phyloP scores from a whole-genome alignment of 2,888 invertebrate genomes.

The Troides oblongomaculatus region DNA sequence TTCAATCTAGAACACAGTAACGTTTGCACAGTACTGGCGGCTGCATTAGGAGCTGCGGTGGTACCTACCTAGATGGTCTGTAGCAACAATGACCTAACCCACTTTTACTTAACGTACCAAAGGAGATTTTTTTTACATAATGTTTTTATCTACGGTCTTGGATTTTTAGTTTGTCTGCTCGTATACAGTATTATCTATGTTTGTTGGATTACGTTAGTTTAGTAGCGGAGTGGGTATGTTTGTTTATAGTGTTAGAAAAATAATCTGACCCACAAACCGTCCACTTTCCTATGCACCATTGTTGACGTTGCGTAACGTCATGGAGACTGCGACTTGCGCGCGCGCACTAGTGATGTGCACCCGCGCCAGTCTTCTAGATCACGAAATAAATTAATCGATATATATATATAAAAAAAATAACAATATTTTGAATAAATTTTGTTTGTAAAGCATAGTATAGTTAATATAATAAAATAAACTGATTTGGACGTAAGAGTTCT shows the following conservation, averaged over 20 bases:
- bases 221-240: constrained; percentile 10
- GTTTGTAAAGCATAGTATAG: not conserved
- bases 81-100: too few species aligned
- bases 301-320: constrained; percentile 35
- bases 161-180: not conserved
- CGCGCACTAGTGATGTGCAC: constrained; percentile 6
- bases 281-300: constrained; percentile 31
- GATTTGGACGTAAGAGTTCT: too few species aligned
- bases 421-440: not conserved
- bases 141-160: not conserved
- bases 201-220: constrained; percentile 9
- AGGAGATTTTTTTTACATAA: not conserved
- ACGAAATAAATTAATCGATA: not conserved
- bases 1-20: too few species aligned
- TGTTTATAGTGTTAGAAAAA: constrained; percentile 26
- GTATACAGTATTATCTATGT: constrained; percentile 44
- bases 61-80: too few species aligned
- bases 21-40: too few species aligned
- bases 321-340: constrained; percentile 35
- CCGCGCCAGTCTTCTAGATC: not conserved
- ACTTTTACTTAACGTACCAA: too few species aligned
- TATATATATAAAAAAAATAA: not conserved
- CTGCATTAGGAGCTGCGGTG: too few species aligned
- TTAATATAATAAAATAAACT: too few species aligned
- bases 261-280: constrained; percentile 21